Evolutionary conservation across 2,888 invertebrate species (phyloP), one percentile per base, ranked within the genome.

Genomic region (Lomographa bimaculata): DNA sequence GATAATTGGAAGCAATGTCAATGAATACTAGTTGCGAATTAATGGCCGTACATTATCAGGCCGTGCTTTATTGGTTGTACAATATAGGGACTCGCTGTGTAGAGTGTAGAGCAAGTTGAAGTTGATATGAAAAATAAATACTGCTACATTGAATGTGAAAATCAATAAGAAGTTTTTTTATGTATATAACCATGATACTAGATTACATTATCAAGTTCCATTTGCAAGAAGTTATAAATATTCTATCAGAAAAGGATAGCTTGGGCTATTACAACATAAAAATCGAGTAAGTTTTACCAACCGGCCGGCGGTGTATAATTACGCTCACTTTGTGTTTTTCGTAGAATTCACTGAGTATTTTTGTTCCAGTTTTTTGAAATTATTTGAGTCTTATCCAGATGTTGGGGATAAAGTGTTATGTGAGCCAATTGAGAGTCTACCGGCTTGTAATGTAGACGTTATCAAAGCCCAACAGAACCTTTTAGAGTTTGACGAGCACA

Each of bases 311-410:
- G n/a, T n/a, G n/a, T n/a, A n/a, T n/a, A n/a, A n/a, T n/a, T n/a
- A n/a, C n/a, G n/a, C n/a, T n/a, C n/a, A n/a, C n/a, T n/a, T n/a
- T n/a, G n/a, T n/a, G n/a, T n/a, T n/a, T n/a, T n/a, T n/a, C n/a
- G n/a, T n/a, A n/a, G n/a, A n/a, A 7, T 3, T 14, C 11, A 3
- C 6, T 4, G 8, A 3, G 6, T 14, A 14, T 18, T 16, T 29
- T 21, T 12, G 54, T 90, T 90, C 11, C 66, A 95, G 95, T 71
- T 94, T 94, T 68, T 78, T 93, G 45, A 92, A 92, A 51, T 71
- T 95, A 30, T 93, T 93, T 67, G 95, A 94, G 74, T 90, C 90
- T 27, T 91, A 93, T 69, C 91, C 92, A 12, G 91, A 92, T 53
- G 80, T 93, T 11, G 95, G 93, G 8, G 91, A 93, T 60, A 90